Base-by-base conservation (phyloP, 2,797 vertebrate genomes). In the Gallirallus australis region DNA sequence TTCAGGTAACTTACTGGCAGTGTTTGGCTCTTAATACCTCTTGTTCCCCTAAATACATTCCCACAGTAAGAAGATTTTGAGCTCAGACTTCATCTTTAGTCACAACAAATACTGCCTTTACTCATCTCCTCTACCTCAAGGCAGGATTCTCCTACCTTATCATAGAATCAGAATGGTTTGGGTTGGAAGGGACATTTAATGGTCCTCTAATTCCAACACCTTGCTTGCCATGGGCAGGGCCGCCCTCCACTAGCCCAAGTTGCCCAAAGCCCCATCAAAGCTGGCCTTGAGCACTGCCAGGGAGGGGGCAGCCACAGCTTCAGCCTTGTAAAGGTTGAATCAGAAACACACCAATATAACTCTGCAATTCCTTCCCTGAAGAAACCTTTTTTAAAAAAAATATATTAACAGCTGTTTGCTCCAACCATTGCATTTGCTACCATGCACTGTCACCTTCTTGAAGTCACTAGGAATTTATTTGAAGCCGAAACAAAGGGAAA, bases 381-480 rank as follows among this genome's bases (percentile, higher is more conserved):
- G 28, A 52, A 91, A 90, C 77, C 71, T 53, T 70, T 60, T 37
- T 0, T 8, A 27, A 27, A 24, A 27, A 24, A 84, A 52, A 20
- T 33, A 0, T 57, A 69, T 75, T 75, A 68, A 77, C 86, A 92
- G 79, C 72, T 71, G 33, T 50, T 92, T 84, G 50, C 40, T 75
- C 20, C 54, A 63, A 64, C 25, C 35, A 54, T 33, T 86, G 75
- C 63, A 64, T 83, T 92, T 82, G 33, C 71, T 89, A 91, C 72
- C 20, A 60, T 69, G 60, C 78, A 57, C 91, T 86, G 25, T 90
- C 72, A 71, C 63, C 35, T 83, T 91, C 85, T 91, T 13, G 3
- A 90, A 91, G 57, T 85, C 52, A 75, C 71, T 89, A 33, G 68
- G 54, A 92, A 85, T 82, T 82, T 89, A 71, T 92, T 95, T 80